Conservation (phyloP, 2,888 invertebrate species). For the Caenorhabditis sp. region DNA sequence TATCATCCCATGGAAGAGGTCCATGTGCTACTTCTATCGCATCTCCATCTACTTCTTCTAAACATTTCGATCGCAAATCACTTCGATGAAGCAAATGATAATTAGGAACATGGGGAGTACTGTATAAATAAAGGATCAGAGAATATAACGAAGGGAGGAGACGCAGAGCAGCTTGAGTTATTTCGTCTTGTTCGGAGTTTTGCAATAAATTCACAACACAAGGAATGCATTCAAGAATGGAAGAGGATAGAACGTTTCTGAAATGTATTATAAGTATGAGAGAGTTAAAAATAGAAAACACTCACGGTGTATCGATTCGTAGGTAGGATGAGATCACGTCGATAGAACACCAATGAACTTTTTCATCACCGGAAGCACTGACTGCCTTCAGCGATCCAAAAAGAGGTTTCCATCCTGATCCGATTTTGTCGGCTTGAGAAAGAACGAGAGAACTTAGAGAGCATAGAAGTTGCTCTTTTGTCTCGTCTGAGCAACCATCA, state of each 20-base stretch:
- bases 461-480: conserved; percentile 89
- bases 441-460: conserved; percentile 95
- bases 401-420: conserved; percentile 82
- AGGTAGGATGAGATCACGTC: conserved; percentile 94
- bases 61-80: conserved; percentile 44
- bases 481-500: conserved; percentile 90
- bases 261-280: too few relatives aligned
- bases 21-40: conserved; percentile 36
- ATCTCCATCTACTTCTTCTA: conserved; percentile 33
- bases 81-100: conserved; percentile 50
- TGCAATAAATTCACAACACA: conserved; percentile 64
- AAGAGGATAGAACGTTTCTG: conserved; percentile 52
- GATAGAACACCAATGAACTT: conserved; percentile 72
- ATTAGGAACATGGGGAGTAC: conserved; percentile 55
- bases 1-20: conserved; percentile 47
- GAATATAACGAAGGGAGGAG: conserved; percentile 49
- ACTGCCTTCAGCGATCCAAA: conserved; percentile 92
- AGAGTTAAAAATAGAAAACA: too few relatives aligned
- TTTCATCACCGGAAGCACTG: conserved; percentile 68
- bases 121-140: conserved; percentile 50
- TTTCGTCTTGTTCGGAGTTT: conserved; percentile 23
- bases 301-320: conserved; percentile 88
- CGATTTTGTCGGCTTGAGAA: conserved; percentile 76
- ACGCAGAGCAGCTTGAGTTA: conserved; percentile 43
- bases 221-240: conserved; percentile 58